These are phyloP conservation scores for Heliconius eleuchia DNA, from an alignment of 1,140 invertebrate genomes.

Conservation along the genomic window DNA sequence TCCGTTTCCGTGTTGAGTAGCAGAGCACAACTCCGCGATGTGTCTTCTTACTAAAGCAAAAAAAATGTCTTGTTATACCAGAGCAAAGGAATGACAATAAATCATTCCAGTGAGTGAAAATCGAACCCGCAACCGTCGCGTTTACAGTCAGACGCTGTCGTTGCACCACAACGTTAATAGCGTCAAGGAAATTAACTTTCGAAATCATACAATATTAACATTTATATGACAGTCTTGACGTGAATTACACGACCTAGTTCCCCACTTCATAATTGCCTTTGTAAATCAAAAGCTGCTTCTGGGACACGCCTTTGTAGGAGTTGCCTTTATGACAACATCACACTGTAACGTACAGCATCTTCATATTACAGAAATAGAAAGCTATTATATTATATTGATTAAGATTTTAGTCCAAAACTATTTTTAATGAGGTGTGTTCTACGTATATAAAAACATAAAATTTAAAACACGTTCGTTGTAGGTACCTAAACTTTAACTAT, in stretches of 20 bases:
- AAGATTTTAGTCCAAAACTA: too few relatives aligned
- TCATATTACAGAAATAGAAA: not conserved
- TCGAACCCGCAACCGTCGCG: too few relatives aligned
- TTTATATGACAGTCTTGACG: slow-evolving; percentile 6
- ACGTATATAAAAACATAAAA: too few relatives aligned
- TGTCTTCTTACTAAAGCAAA: too few relatives aligned
- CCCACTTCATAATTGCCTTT: slow-evolving; percentile 3
- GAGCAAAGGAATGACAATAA: too few relatives aligned
- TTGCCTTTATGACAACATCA: not conserved
- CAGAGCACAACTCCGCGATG: too few relatives aligned
- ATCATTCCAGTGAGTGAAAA: too few relatives aligned
- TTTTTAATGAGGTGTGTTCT: too few relatives aligned
- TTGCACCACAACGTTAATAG: not conserved
- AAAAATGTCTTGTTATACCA: too few relatives aligned
- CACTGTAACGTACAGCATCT: not conserved
- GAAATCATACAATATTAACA: not conserved
- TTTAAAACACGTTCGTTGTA: too few relatives aligned
- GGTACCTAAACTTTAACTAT: too few relatives aligned
- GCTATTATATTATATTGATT: not conserved
- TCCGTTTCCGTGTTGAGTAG: not conserved
- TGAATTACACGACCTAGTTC: slow-evolving; percentile 10
- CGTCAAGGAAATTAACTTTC: not conserved
- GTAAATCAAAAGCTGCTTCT: slow-evolving; percentile 1
- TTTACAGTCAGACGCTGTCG: too few relatives aligned
- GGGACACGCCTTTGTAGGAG: not conserved